Conservation (phyloP, 2,888 invertebrate genomes). For the Chouioia cunea region DNA sequence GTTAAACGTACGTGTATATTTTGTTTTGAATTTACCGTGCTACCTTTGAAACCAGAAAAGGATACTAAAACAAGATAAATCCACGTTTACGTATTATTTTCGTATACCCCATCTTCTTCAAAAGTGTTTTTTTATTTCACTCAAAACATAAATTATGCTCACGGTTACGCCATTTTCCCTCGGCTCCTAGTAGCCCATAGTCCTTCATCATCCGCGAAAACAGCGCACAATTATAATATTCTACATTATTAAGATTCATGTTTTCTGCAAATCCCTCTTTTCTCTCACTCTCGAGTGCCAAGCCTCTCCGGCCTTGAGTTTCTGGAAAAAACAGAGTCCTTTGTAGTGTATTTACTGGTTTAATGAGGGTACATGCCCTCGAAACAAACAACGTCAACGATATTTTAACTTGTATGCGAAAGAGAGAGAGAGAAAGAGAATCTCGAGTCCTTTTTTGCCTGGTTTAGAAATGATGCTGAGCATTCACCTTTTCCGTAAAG, state of each 20-base stretch:
- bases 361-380: constrained; percentile 61
- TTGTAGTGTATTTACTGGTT: constrained; percentile 58
- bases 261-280: constrained; percentile 21
- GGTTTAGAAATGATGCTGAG: background rate
- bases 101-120: background rate
- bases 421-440: background rate
- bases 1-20: too few species aligned
- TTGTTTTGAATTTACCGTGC: too few species aligned
- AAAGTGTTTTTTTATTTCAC: constrained; percentile 26
- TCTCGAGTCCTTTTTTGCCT: background rate
- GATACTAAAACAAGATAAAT: too few species aligned
- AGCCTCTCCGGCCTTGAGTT: constrained; percentile 5
- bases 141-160: constrained; percentile 15
- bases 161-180: background rate
- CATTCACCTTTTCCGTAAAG: too few species aligned
- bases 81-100: background rate
- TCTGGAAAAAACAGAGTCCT: constrained; percentile 49
- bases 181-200: background rate
- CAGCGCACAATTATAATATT: constrained; percentile 52
- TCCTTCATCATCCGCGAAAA: background rate
- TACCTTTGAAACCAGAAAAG: too few species aligned
- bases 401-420: constrained; percentile 55
- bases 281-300: background rate
- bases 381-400: constrained; percentile 58
- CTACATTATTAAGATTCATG: constrained; percentile 51